These are phyloP conservation scores for Scartelaos histophorus DNA, from an alignment of 2,113 vertebrate genomes.

Conservation along the genomic window DNA sequence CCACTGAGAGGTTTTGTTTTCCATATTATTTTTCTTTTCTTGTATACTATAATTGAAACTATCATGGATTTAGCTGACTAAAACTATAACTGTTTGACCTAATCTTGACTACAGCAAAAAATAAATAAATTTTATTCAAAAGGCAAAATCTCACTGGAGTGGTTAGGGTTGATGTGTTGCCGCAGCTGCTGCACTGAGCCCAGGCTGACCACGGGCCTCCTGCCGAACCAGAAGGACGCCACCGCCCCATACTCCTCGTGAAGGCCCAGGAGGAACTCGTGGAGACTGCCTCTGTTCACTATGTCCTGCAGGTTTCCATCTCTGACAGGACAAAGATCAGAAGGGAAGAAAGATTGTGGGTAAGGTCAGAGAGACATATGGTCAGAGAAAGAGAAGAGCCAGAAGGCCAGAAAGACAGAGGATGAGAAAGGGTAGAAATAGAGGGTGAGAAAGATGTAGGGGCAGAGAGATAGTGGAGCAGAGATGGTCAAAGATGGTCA, in stretches of 20 bases:
- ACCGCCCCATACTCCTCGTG: slow-evolving; percentile 88
- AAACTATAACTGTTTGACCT: too few relatives aligned
- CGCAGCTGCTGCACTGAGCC: slow-evolving; percentile 84
- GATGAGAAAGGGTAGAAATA: too few relatives aligned
- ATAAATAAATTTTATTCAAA: too few relatives aligned
- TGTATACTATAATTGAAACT: too few relatives aligned
- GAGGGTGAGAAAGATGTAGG: background rate
- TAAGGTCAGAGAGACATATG: background rate
- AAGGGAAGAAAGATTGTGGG: background rate
- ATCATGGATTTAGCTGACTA: too few relatives aligned
- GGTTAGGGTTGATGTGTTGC: slow-evolving; percentile 93
- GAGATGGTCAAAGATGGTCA: background rate
- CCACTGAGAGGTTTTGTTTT: too few relatives aligned
- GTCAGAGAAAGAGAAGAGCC: background rate
- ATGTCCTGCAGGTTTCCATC: slow-evolving; percentile 96
- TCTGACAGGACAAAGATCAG: slow-evolving; percentile 64
- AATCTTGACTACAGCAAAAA: too few relatives aligned
- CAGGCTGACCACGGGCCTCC: slow-evolving; percentile 90
- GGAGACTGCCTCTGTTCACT: slow-evolving; percentile 85
- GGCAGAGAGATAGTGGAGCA: too few relatives aligned
- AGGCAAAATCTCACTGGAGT: slow-evolving; percentile 79
- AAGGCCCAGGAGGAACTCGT: slow-evolving; percentile 89
- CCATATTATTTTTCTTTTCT: too few relatives aligned
- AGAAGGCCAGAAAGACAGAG: background rate
- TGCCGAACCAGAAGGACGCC: slow-evolving; percentile 95